Base-by-base conservation (phyloP, 2,797 vertebrate genomes). In the Buphagus erythrorhynchus region DNA sequence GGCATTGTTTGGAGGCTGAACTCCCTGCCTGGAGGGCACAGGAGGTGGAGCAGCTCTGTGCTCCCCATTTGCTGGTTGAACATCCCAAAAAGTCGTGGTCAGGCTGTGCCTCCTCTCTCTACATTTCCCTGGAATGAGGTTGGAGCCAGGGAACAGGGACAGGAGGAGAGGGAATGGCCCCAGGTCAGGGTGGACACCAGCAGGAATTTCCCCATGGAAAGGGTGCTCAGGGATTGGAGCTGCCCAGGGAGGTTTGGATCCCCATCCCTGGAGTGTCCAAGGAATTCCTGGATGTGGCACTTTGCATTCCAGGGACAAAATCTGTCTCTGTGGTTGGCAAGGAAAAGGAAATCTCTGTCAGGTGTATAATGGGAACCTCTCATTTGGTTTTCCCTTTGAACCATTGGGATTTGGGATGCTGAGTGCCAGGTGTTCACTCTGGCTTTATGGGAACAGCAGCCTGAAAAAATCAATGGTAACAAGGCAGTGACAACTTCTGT, bases 1-100 rank as follows among this genome's bases (percentile, higher is more conserved):
- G 26, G 61, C 5, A 1, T 38, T 46, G 48, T 75, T 55, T 1
- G 19, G 42, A 51, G 58, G 49, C 33, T 73, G 72, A 84, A 6
- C 2, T 0, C 12, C 1, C 17, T 55, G 51, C 12, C 18, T 13
- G 40, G 4, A 18, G 43, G 8, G 33, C 72, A 8, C 3, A 8
- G 25, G 42, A 58, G 42, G 15, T 15, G 35, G 42, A 69, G 55
- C 58, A 66, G 26, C 75, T 91, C 42, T 48, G 42, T 17, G 19
- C 9, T 48, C 38, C 4, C 5, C 43, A 28, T 14, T 3, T 35
- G 33, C 19, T 52, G 1, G 6, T 3, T 9, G 45, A 76, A 21
- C 42, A 26, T 76, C 58, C 45, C 48, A 66, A 17, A 1, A 3
- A 17, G 11, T 11, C 1, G 0, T 13, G 68, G 5, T 24, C 77